Percentiles rank a stretch among this genome's conserved stretches.
Conservation (phyloP, 2,113 vertebrate species). For the Tupaia tana region DNA sequence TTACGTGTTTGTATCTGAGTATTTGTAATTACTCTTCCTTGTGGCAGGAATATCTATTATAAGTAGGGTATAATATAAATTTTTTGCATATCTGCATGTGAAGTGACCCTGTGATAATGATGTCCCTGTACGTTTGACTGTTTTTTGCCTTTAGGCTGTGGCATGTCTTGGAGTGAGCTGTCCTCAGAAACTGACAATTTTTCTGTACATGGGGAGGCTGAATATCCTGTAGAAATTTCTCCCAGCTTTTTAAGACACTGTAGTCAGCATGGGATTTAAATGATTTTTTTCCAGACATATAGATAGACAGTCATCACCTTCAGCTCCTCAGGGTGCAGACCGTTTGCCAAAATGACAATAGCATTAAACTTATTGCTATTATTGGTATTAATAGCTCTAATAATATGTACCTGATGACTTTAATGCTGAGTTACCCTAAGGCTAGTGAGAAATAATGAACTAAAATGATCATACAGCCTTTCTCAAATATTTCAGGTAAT, state of each 20-base stretch:
- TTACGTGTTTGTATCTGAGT: not conserved
- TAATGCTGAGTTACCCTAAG: not conserved
- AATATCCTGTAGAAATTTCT: not conserved
- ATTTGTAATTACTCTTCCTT: not conserved
- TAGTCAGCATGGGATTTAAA: not conserved
- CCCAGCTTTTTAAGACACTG: not conserved
- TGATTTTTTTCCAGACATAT: not conserved
- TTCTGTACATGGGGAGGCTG: not conserved
- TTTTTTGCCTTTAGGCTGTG: not conserved
- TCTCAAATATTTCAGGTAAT: constrained; percentile 37
- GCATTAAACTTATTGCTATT: constrained; percentile 32
- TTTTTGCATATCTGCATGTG: not conserved
- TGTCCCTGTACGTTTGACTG: not conserved
- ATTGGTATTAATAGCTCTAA: constrained; percentile 71
- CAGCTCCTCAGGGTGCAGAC: not conserved
- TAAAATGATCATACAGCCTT: constrained; percentile 43
- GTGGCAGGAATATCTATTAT: not conserved
- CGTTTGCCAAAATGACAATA: constrained; percentile 61
- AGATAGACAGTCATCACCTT: not conserved
- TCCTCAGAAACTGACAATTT: not conserved
- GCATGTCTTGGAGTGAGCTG: not conserved
- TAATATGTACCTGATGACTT: constrained; percentile 46
- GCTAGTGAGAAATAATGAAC: constrained; percentile 45
- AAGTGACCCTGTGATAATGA: not conserved
- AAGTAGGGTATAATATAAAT: not conserved